A percentile compares a stretch with the other conserved stretches of the same genome.
Evolutionary conservation across 2,797 vertebrate species (phyloP).

Genomic region (Uromys caudimaculatus): DNA sequence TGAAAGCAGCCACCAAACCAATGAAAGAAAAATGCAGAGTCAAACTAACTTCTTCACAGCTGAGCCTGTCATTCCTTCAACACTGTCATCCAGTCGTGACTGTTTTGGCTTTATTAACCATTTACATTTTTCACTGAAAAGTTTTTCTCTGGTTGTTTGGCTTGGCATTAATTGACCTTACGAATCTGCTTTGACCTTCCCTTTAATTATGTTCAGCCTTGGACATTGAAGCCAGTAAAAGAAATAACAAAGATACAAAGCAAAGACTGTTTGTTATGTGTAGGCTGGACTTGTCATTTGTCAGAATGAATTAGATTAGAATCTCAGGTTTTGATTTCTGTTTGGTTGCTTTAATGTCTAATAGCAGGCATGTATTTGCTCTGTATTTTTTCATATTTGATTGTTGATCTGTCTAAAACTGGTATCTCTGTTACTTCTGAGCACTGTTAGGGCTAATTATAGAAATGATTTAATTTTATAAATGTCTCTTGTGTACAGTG

Average conservation of each 20-base stretch:
- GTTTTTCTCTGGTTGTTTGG: conserved; percentile 33
- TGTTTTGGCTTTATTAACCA: background rate
- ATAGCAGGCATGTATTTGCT: background rate
- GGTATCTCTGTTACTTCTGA: background rate
- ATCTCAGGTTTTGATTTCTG: conserved; percentile 10
- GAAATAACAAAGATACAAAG: background rate
- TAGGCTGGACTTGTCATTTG: background rate
- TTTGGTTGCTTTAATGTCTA: conserved; percentile 13
- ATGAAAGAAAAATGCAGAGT: background rate
- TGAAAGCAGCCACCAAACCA: background rate
- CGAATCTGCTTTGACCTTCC: background rate
- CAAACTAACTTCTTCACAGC: background rate
- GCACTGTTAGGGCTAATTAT: background rate
- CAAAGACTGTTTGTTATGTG: background rate
- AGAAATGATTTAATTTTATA: conserved; percentile 35
- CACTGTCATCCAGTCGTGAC: background rate
- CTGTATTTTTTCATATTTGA: background rate
- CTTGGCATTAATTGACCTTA: conserved; percentile 55
- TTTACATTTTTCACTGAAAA: conserved; percentile 61
- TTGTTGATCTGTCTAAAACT: background rate
- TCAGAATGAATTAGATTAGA: background rate
- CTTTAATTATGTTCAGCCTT: background rate
- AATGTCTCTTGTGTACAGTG: background rate
- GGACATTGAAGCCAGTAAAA: background rate
- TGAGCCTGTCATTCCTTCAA: conserved; percentile 8